Evolutionary conservation across 2,113 vertebrate species (phyloP).

Genomic region (Phainopepla nitens): DNA sequence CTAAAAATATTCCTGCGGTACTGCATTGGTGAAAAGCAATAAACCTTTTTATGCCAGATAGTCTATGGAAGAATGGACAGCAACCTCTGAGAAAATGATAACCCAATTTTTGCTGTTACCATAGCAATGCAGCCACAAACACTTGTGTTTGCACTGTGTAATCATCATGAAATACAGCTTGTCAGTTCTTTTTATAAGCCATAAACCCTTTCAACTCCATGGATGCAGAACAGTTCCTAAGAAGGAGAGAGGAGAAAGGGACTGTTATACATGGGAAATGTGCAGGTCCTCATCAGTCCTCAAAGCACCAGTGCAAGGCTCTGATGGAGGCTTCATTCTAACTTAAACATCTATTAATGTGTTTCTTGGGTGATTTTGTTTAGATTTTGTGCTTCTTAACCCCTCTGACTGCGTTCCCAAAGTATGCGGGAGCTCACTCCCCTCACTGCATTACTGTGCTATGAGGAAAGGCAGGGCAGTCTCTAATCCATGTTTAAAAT

Average conservation of each 20-base stretch:
- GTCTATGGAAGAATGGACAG: neutral
- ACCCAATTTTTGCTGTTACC: conserved; percentile 10
- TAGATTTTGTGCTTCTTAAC: conserved; percentile 3
- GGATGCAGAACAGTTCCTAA: conserved; percentile 75
- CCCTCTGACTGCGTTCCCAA: neutral
- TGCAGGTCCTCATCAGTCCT: conserved; percentile 59
- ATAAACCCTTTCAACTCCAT: conserved; percentile 45
- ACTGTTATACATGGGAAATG: neutral
- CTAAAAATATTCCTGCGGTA: conserved; percentile 49
- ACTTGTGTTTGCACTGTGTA: conserved; percentile 19
- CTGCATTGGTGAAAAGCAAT: conserved; percentile 2
- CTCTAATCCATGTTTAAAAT: conserved; percentile 22
- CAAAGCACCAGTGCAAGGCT: conserved; percentile 41
- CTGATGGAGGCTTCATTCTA: conserved; percentile 65
- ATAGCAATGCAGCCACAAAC: conserved; percentile 49
- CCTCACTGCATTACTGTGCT: neutral
- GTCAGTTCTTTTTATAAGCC: conserved; percentile 3
- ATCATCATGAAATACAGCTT: neutral
- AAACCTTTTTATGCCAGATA: neutral
- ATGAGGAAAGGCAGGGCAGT: neutral
- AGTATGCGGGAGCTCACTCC: neutral
- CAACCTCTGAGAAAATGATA: neutral
- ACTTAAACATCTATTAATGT: conserved; percentile 46
- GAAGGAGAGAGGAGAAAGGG: conserved; percentile 73
- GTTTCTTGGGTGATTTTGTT: conserved; percentile 58